Percentiles rank a stretch among this genome's conserved stretches.
These are phyloP conservation scores for Sinocyclocheilus maitianheensis DNA, from an alignment of 2,113 vertebrate species.

Conservation along the genomic window DNA sequence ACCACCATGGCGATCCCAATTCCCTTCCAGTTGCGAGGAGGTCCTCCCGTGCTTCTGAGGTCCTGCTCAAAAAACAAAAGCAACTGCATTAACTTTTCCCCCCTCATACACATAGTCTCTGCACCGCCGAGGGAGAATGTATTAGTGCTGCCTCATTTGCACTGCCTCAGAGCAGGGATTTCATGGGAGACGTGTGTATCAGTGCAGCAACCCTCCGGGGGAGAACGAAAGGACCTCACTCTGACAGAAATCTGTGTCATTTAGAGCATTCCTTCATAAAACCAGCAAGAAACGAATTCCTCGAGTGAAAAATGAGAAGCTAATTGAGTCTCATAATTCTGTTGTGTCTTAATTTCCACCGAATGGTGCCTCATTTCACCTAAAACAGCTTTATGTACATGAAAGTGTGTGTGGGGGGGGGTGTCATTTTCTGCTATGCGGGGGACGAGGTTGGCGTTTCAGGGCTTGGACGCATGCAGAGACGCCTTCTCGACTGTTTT, in stretches of 20 bases:
- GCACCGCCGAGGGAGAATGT: conserved; percentile 57
- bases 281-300: conserved; percentile 42
- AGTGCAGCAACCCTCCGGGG: conserved; percentile 50
- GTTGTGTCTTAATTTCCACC: conserved; percentile 47
- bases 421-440: neutral
- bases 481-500: neutral
- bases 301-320: conserved; percentile 44
- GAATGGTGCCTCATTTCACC: conserved; percentile 57
- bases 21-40: conserved; percentile 82
- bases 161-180: conserved; percentile 56
- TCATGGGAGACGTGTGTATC: conserved; percentile 53
- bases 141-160: conserved; percentile 73
- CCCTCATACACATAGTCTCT: conserved; percentile 37
- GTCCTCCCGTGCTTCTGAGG: conserved; percentile 71
- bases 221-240: conserved; percentile 48
- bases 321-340: conserved; percentile 60
- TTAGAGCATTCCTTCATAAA: conserved; percentile 57
- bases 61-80: conserved; percentile 67
- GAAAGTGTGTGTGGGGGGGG: neutral
- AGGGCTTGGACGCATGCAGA: neutral
- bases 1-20: conserved; percentile 81
- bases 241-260: conserved; percentile 49
- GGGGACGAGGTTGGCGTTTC: neutral
- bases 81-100: neutral
- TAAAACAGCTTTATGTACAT: conserved; percentile 43